Percentiles rank a stretch among this genome's conserved stretches.
These are phyloP conservation scores for Oplegnathus fasciatus DNA, from an alignment of 2,113 vertebrate genomes.

Conservation along the genomic window DNA sequence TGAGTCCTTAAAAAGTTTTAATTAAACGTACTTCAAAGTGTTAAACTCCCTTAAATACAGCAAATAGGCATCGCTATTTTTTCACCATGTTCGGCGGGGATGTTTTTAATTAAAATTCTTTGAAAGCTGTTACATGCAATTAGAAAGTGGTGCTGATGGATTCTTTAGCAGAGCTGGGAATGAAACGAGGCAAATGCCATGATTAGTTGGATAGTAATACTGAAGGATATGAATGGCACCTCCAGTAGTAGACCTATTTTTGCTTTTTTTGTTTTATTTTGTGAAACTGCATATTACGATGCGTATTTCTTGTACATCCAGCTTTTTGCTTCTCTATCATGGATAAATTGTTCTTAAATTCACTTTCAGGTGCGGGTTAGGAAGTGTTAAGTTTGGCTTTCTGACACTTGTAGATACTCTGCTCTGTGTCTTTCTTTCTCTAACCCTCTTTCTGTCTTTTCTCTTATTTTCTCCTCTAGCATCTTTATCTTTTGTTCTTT, in stretches of 20 bases:
- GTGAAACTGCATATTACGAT: neutral
- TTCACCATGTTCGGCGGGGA: neutral
- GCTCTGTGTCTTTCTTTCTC: neutral
- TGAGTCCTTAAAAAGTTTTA: neutral
- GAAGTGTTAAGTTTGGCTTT: neutral
- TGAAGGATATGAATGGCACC: neutral
- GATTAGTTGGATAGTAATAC: neutral
- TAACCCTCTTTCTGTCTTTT: neutral
- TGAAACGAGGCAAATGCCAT: neutral
- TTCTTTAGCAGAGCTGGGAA: constrained; percentile 5
- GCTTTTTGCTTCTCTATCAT: neutral
- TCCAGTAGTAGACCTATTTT: no score
- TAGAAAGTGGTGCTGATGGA: neutral
- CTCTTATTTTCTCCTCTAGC: neutral
- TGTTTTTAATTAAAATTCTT: constrained; percentile 12
- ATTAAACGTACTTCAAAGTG: constrained; percentile 22
- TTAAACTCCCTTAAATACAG: constrained; percentile 8
- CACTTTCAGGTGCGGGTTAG: neutral
- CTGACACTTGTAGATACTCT: neutral
- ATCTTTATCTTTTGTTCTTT: neutral
- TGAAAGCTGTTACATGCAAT: neutral
- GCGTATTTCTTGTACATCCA: neutral
- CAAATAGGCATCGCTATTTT: neutral
- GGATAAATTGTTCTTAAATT: neutral
- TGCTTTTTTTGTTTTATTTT: neutral